These are phyloP conservation scores for Metalampra italica DNA, from an alignment of 2,888 invertebrate species.

Conservation along the genomic window DNA sequence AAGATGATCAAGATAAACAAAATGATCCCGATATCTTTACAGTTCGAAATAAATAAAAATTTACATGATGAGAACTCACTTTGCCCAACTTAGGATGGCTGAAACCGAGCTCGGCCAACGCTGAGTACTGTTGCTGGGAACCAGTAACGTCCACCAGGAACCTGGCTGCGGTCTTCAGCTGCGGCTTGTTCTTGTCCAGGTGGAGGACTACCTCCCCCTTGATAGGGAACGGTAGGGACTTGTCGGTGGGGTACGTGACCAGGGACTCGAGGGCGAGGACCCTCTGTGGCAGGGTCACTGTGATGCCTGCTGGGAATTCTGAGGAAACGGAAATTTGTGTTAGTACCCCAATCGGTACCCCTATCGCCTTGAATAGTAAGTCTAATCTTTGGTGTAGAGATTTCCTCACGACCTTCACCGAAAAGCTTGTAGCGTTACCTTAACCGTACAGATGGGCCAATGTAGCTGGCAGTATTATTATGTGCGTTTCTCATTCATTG, in stretches of 20 bases:
- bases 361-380: too few relatives aligned
- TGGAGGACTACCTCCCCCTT: conserved; percentile 82
- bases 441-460: too few relatives aligned
- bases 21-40: too few relatives aligned
- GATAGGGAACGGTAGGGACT: conserved; percentile 76
- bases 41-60: too few relatives aligned
- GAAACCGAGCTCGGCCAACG: conserved; percentile 79
- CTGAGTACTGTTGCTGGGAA: conserved; percentile 64
- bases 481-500: too few relatives aligned
- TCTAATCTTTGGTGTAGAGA: too few relatives aligned
- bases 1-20: too few relatives aligned
- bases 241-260: conserved; percentile 63
- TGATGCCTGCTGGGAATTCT: conserved; percentile 70
- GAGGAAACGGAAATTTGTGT: conserved; percentile 4
- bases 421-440: too few relatives aligned
- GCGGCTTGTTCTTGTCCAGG: conserved; percentile 84
- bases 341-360: too few relatives aligned
- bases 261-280: conserved; percentile 80
- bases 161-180: conserved; percentile 81
- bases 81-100: conserved; percentile 83
- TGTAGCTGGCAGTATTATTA: too few relatives aligned
- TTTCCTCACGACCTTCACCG: too few relatives aligned
- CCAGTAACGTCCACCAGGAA: conserved; percentile 74
- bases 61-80: conserved; percentile 46
- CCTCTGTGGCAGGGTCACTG: conserved; percentile 83